Evolutionary conservation across 2,797 vertebrate species (phyloP).

Genomic region (Protosalanx chinensis): DNA sequence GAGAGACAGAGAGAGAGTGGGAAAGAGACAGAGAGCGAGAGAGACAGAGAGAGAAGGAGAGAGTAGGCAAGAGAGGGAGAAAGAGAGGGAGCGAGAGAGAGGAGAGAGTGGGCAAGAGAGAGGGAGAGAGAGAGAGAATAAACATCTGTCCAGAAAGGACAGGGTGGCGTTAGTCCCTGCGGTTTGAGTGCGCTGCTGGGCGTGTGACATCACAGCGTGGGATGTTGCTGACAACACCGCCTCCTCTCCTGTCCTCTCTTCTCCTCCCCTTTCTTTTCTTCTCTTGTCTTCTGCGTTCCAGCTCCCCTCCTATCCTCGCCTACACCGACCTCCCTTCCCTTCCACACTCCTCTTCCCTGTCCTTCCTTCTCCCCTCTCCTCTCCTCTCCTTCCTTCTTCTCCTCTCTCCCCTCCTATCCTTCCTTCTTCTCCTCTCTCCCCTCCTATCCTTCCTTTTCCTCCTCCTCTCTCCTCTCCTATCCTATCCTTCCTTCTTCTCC

Average conservation of each 20-base stretch:
- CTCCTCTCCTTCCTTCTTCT: background rate
- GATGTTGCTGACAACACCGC: constrained; percentile 8
- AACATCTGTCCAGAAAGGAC: constrained; percentile 31
- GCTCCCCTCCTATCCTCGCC: background rate
- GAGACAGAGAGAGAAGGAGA: too few relatives aligned
- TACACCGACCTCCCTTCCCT: too few relatives aligned
- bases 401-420: background rate
- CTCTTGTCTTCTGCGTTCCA: too few relatives aligned
- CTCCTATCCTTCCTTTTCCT: constrained; percentile 7
- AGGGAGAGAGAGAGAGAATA: background rate
- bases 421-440: background rate
- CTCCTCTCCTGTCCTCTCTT: constrained; percentile 11
- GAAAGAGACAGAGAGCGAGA: too few relatives aligned
- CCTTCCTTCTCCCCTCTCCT: constrained; percentile 7
- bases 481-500: constrained; percentile 9
- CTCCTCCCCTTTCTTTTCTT: background rate
- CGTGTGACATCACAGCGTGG: constrained; percentile 31
- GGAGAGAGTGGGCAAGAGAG: background rate
- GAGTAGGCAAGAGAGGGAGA: background rate
- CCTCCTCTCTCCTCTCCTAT: constrained; percentile 12
- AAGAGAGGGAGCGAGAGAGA: background rate
- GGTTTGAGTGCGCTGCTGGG: constrained; percentile 43
- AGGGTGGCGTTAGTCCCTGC: constrained; percentile 4
- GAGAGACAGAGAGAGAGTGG: constrained; percentile 1
- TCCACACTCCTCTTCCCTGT: background rate